Evolutionary conservation across 1,140 invertebrate species (phyloP).

Genomic region (Aradophagus sp.): DNA sequence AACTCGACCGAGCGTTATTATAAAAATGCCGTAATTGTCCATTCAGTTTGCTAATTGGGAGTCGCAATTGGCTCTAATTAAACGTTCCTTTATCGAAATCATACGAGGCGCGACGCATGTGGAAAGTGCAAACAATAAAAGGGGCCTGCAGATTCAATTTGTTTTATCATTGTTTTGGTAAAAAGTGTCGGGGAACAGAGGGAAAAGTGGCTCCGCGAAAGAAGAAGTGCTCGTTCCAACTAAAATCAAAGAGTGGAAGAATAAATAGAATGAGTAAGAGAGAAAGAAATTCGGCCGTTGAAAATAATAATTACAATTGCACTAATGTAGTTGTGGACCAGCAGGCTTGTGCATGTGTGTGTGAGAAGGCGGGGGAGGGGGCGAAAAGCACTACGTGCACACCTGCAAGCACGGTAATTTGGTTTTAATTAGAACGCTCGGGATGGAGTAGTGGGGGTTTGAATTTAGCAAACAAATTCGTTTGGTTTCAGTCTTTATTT

Average conservation of each 20-base stretch:
- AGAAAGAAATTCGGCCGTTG: background rate
- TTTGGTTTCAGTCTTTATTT: constrained; percentile 48
- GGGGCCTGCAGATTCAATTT: constrained; percentile 10
- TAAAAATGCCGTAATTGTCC: constrained; percentile 29
- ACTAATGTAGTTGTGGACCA: too few relatives aligned
- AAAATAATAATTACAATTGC: constrained; percentile 13
- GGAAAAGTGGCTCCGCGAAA: background rate
- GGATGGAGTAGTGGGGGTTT: constrained; percentile 35
- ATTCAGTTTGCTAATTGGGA: constrained; percentile 36
- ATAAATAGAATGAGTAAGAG: too few relatives aligned
- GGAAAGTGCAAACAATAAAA: constrained; percentile 28
- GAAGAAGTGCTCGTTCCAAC: constrained; percentile 1
- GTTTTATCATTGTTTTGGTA: constrained; percentile 1
- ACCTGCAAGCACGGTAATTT: constrained; percentile 12
- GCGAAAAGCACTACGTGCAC: background rate
- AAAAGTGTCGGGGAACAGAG: constrained; percentile 11
- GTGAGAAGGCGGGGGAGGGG: too few relatives aligned
- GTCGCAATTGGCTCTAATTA: constrained; percentile 15
- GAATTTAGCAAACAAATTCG: constrained; percentile 45
- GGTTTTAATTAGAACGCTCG: constrained; percentile 11
- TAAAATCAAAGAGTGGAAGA: background rate
- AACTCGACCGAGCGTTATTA: background rate
- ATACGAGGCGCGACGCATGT: background rate
- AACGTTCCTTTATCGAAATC: background rate
- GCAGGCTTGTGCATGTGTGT: too few relatives aligned